Conservation (phyloP, 1,140 invertebrate genomes). For the Tigriopus japonicus region DNA sequence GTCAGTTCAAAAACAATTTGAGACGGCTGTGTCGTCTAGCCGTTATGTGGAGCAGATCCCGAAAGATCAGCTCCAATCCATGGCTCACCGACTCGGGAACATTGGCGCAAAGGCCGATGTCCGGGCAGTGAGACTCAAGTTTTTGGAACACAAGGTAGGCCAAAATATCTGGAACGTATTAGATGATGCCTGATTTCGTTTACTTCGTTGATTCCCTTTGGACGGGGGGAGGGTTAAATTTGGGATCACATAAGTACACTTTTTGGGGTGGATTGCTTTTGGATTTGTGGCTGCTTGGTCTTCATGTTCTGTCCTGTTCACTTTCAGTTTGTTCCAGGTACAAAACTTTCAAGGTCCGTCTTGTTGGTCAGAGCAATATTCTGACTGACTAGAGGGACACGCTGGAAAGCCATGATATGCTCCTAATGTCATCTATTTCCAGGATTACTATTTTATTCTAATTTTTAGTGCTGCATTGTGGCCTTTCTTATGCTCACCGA, state of each 20-base stretch:
- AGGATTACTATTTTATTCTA: slow-evolving; percentile 6
- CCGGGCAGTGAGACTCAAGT: slow-evolving; percentile 58
- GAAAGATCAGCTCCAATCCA: slow-evolving; percentile 53
- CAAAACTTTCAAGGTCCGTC: too few species aligned
- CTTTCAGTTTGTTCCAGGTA: background rate
- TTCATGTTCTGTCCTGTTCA: slow-evolving; percentile 8
- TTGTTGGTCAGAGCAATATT: too few species aligned
- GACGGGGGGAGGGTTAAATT: too few species aligned
- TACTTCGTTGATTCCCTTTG: too few species aligned
- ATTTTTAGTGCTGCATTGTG: slow-evolving; percentile 54
- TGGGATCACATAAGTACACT: background rate
- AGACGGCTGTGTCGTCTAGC: slow-evolving; percentile 36
- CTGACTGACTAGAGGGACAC: too few species aligned
- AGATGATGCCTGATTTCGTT: too few species aligned
- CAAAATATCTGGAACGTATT: background rate
- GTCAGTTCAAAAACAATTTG: slow-evolving; percentile 50
- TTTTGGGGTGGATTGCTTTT: background rate
- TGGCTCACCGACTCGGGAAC: slow-evolving; percentile 49
- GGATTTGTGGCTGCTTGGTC: background rate
- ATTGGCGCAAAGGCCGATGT: slow-evolving; percentile 48
- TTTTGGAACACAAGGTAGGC: slow-evolving; percentile 59
- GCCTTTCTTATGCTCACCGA: slow-evolving; percentile 74
- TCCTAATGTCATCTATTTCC: too few species aligned
- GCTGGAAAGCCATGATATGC: too few species aligned
- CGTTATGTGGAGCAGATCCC: slow-evolving; percentile 41